A percentile compares a stretch with the other conserved stretches of the same genome.
phyloP scores from a whole-genome alignment of 2,888 invertebrate species.

The Cloeon dipterum region DNA sequence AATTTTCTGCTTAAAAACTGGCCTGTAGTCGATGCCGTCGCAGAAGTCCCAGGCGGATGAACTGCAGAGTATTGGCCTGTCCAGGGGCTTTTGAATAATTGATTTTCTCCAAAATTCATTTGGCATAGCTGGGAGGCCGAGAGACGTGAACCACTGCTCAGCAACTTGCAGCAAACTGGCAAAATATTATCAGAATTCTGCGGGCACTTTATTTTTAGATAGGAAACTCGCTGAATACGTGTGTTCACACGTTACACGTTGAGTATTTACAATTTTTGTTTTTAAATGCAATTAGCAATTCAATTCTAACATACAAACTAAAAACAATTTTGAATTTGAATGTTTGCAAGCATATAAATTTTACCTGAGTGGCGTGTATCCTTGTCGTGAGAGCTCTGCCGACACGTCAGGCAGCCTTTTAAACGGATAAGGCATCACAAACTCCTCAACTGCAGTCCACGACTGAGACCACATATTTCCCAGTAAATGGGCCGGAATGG shows the following conservation, averaged over 20 bases:
- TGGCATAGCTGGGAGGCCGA: constrained; percentile 57
- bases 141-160: constrained; percentile 59
- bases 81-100: constrained; percentile 48
- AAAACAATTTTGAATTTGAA: too few relatives aligned
- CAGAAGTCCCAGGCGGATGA: constrained; percentile 74
- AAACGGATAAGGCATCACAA: constrained; percentile 52
- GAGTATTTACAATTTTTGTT: too few relatives aligned
- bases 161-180: constrained; percentile 63
- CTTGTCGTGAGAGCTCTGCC: constrained; percentile 47
- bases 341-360: too few relatives aligned
- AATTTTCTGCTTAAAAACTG: constrained; percentile 2
- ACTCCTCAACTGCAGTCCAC: constrained; percentile 50
- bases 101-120: constrained; percentile 70
- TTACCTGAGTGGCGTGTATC: constrained; percentile 49
- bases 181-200: too few relatives aligned
- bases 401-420: constrained; percentile 50
- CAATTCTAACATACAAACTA: too few relatives aligned
- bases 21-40: constrained; percentile 64
- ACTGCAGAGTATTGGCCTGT: constrained; percentile 45
- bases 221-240: too few relatives aligned
- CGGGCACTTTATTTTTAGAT: too few relatives aligned
- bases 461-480: constrained; percentile 70
- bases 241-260: too few relatives aligned
- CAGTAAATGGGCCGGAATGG: constrained; percentile 63
- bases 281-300: too few relatives aligned